Percentiles rank a stretch among this genome's conserved stretches.
Evolutionary conservation across 2,888 invertebrate genomes (phyloP).

Genomic region (Ferdinandea cuprea): DNA sequence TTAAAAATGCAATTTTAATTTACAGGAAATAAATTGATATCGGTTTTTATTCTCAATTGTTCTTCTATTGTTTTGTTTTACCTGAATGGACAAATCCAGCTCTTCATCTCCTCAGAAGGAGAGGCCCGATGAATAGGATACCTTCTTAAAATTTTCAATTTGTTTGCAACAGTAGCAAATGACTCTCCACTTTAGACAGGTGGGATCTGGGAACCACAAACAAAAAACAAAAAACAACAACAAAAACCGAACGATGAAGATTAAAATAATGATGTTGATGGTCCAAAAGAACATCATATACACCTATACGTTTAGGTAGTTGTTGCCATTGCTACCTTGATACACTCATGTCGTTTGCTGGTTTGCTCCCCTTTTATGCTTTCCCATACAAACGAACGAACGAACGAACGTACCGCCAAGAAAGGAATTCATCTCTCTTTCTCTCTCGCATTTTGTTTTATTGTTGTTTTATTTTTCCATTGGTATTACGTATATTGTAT

Average conservation of each 20-base stretch:
- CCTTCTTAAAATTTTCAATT: too few relatives aligned
- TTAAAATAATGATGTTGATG: constrained; percentile 64
- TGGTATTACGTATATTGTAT: constrained; percentile 49
- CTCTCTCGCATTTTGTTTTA: constrained; percentile 30
- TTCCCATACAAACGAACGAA: background rate
- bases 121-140: too few relatives aligned
- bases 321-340: constrained; percentile 56
- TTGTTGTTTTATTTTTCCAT: constrained; percentile 27
- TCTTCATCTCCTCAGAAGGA: too few relatives aligned
- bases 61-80: too few relatives aligned
- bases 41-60: too few relatives aligned
- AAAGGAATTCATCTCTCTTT: constrained; percentile 18
- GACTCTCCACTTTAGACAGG: background rate
- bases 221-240: constrained; percentile 30
- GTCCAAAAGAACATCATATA: constrained; percentile 43
- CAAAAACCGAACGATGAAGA: constrained; percentile 50
- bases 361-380: constrained; percentile 56
- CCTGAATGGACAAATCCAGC: too few relatives aligned
- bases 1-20: too few relatives aligned
- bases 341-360: constrained; percentile 54
- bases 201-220: background rate
- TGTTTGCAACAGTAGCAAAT: constrained; percentile 15
- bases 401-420: constrained; percentile 26
- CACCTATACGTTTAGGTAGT: background rate
- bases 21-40: too few relatives aligned